Evolutionary conservation across 2,797 vertebrate genomes (phyloP).

Genomic region (Xerus rutilus): DNA sequence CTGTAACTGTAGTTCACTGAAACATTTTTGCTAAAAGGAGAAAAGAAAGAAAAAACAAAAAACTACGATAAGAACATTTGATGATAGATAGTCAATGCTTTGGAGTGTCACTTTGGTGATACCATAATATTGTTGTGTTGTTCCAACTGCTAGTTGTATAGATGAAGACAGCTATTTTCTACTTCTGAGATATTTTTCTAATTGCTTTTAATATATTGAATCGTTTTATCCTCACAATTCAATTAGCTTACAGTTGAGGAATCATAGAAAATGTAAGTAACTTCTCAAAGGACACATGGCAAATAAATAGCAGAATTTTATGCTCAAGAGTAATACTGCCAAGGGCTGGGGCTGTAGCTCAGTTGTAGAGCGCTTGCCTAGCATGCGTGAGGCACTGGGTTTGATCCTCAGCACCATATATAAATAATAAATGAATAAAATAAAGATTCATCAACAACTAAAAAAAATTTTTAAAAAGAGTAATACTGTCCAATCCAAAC

Average conservation of each 20-base stretch:
- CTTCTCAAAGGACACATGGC: background rate
- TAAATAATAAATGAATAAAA: no score
- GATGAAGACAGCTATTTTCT: background rate
- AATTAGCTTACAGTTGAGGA: background rate
- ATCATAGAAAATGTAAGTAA: background rate
- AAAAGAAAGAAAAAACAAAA: background rate
- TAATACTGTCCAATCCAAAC: fast-evolving
- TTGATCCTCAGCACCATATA: no score
- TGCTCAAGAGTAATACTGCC: background rate
- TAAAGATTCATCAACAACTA: no score
- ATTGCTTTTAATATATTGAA: background rate
- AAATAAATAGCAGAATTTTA: background rate
- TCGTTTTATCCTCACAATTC: background rate
- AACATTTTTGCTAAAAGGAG: background rate
- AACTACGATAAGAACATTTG: background rate
- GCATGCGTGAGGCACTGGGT: no score
- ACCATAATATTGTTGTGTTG: background rate
- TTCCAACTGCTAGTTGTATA: background rate
- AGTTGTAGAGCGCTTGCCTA: no score
- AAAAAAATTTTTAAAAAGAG: no score
- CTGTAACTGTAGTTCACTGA: background rate
- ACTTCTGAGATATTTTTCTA: background rate
- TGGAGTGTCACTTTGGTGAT: background rate
- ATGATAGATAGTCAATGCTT: background rate
- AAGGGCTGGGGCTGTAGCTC: no score